Evolutionary conservation across 2,888 invertebrate genomes (phyloP).

Genomic region (Laothoe populi): DNA sequence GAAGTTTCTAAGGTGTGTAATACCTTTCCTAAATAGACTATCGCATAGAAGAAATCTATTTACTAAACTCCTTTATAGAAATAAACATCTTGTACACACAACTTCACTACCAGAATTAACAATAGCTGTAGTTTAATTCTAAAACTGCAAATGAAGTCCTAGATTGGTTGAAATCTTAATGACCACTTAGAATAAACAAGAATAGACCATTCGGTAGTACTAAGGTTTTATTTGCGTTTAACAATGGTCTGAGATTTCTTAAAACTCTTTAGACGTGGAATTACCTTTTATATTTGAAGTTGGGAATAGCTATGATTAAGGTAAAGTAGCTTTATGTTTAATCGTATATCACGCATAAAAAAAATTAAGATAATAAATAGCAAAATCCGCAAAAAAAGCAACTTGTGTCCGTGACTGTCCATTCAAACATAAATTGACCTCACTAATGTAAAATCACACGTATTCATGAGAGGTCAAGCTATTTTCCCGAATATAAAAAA

Average conservation of each 20-base stretch:
- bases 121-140: slow-evolving; percentile 5
- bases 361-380: too few relatives aligned
- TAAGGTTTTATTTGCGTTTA: slow-evolving; percentile 33
- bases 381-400: neutral
- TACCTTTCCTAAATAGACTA: too few relatives aligned
- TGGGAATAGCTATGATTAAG: neutral
- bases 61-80: too few relatives aligned
- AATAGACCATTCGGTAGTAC: neutral
- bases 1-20: too few relatives aligned
- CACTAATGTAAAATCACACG: too few relatives aligned
- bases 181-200: neutral
- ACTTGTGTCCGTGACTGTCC: neutral
- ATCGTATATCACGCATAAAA: too few relatives aligned
- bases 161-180: slow-evolving; percentile 1
- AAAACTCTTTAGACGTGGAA: neutral
- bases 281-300: slow-evolving; percentile 3
- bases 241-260: slow-evolving; percentile 34
- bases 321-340: too few relatives aligned
- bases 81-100: neutral
- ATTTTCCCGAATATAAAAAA: too few relatives aligned
- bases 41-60: too few relatives aligned
- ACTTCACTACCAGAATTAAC: slow-evolving; percentile 3
- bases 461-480: too few relatives aligned
- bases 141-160: slow-evolving; percentile 28
- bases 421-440: neutral